Evolutionary conservation across 2,113 vertebrate species (phyloP).

Genomic region (Bagarius yarrelli): DNA sequence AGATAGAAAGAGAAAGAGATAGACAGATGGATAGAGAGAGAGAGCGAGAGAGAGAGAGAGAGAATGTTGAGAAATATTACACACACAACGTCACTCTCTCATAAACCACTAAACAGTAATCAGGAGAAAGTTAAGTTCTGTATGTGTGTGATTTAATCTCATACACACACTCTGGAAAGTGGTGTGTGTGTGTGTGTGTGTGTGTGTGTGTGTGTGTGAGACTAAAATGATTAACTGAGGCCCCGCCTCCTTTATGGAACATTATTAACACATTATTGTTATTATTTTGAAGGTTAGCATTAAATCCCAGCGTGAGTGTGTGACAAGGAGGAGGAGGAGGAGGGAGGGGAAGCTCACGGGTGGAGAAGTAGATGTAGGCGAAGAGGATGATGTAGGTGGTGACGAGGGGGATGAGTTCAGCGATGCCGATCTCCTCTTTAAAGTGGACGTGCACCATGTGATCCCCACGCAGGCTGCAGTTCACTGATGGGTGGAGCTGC

Average conservation of each 20-base stretch:
- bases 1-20: not conserved
- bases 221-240: no score
- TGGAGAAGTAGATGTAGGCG: constrained; percentile 99
- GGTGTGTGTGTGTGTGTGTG: no score
- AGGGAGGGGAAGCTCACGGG: constrained; percentile 73
- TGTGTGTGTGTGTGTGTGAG: not conserved
- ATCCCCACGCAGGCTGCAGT: constrained; percentile 88
- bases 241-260: not conserved
- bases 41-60: not conserved
- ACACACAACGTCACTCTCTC: no score
- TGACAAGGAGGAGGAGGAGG: not conserved
- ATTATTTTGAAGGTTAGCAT: not conserved
- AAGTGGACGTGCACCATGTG: constrained; percentile 93
- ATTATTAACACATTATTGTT: not conserved
- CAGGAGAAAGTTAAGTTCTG: not conserved
- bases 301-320: not conserved
- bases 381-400: constrained; percentile 99
- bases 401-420: constrained; percentile 93
- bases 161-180: not conserved
- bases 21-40: not conserved
- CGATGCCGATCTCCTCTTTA: constrained; percentile 94
- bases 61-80: not conserved
- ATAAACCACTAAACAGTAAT: not conserved
- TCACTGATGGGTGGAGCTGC: constrained; percentile 87
- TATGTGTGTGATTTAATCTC: not conserved